A percentile compares a stretch with the other conserved stretches of the same genome.
Conservation (phyloP, 1,140 invertebrate genomes). For the Phymastichus coffea region DNA sequence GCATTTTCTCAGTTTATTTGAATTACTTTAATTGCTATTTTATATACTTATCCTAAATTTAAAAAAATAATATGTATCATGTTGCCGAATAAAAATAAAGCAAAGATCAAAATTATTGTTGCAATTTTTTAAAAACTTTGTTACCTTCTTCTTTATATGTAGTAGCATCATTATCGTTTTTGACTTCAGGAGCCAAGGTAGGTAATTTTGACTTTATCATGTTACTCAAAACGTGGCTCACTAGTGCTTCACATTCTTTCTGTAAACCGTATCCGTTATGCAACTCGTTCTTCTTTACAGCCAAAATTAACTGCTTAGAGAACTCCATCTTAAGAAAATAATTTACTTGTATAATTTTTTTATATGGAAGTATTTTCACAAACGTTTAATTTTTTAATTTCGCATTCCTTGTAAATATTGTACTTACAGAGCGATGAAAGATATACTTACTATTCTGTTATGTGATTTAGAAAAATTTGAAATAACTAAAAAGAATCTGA, state of each 20-base stretch:
- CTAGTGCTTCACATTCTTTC: constrained; percentile 48
- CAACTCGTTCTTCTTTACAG: constrained; percentile 43
- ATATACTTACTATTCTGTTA: too few relatives aligned
- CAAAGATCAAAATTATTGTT: too few relatives aligned
- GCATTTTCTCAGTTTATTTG: too few relatives aligned
- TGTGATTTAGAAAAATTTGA: too few relatives aligned
- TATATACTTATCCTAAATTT: too few relatives aligned
- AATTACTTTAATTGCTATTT: too few relatives aligned
- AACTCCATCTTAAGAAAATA: constrained; percentile 43
- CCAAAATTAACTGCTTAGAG: constrained; percentile 44
- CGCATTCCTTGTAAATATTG: neutral
- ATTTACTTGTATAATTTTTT: neutral
- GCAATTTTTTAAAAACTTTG: too few relatives aligned
- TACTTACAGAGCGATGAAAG: too few relatives aligned
- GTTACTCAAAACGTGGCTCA: constrained; percentile 48
- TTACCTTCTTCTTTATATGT: constrained; percentile 51
- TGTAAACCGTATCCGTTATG: constrained; percentile 50
- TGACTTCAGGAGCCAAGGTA: constrained; percentile 36
- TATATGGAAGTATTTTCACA: neutral
- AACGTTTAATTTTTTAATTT: neutral
- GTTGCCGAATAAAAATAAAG: too few relatives aligned
- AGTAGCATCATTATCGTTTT: constrained; percentile 46
- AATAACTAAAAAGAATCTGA: too few relatives aligned
- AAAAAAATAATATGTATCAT: too few relatives aligned
- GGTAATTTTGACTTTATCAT: constrained; percentile 49